A percentile compares a stretch with the other conserved stretches of the same genome.
Conservation (phyloP, 2,113 vertebrate species). For the Smithornis capensis region DNA sequence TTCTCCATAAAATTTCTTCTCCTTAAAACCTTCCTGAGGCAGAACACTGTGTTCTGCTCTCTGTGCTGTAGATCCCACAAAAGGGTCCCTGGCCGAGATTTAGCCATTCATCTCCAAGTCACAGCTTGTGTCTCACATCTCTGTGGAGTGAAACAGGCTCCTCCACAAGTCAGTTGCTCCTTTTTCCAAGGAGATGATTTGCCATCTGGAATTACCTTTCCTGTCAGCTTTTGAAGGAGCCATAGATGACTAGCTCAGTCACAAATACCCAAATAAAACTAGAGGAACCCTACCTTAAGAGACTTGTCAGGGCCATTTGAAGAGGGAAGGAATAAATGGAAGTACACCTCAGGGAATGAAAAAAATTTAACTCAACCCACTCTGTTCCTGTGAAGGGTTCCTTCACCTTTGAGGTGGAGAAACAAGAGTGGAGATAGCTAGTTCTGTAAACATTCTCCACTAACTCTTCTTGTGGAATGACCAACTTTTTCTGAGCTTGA, state of each 20-base stretch:
- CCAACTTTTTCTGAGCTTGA: background rate
- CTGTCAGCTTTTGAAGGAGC: background rate
- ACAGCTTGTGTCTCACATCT: background rate
- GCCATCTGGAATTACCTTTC: background rate
- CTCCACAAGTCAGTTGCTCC: background rate
- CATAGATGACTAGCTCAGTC: background rate
- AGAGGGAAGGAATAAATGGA: background rate
- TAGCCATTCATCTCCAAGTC: background rate
- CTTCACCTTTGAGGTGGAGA: background rate
- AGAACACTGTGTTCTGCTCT: background rate
- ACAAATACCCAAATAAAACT: background rate
- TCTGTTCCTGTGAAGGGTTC: background rate
- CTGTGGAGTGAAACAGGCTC: background rate
- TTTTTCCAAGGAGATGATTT: background rate
- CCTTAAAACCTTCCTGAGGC: background rate
- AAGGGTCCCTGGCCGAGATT: background rate
- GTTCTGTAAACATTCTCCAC: background rate
- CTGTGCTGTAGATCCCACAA: background rate
- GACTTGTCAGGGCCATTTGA: background rate
- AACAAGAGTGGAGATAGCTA: background rate
- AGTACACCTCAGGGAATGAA: background rate
- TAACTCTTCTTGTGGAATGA: background rate
- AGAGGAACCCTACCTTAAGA: background rate
- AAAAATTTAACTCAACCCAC: background rate
- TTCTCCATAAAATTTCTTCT: background rate